Evolutionary conservation across 2,888 invertebrate species (phyloP).

Genomic region (Periphyllus acericola): DNA sequence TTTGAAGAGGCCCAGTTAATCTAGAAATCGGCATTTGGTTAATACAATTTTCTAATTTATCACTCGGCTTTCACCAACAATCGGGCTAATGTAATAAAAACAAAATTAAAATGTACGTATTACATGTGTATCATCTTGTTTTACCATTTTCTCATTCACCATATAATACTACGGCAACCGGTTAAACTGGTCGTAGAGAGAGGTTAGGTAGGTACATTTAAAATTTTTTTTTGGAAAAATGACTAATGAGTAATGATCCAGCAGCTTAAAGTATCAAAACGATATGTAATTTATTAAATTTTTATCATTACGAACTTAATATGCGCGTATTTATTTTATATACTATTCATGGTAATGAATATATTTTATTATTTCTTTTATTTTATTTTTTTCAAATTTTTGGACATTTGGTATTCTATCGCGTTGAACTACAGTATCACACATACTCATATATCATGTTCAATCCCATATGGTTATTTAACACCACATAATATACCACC

Average conservation of each 20-base stretch:
- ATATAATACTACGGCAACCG: conserved; percentile 30
- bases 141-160: conserved; percentile 41
- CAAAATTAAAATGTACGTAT: conserved; percentile 40
- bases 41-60: conserved; percentile 50
- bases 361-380: background rate
- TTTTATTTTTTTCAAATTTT: background rate
- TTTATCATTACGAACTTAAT: background rate
- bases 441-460: too few relatives aligned
- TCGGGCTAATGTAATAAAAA: conserved; percentile 55
- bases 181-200: conserved; percentile 48
- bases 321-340: background rate
- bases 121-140: conserved; percentile 60
- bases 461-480: too few relatives aligned
- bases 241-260: conserved; percentile 28
- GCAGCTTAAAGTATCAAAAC: conserved; percentile 6
- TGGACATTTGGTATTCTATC: background rate
- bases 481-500: too few relatives aligned
- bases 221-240: conserved; percentile 46
- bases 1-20: conserved; percentile 27
- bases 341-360: too few relatives aligned
- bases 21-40: conserved; percentile 45
- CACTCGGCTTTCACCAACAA: conserved; percentile 55
- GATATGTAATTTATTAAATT: conserved; percentile 15
- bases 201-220: background rate
- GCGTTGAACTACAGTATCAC: background rate